Conservation (phyloP, 2,797 vertebrate genomes). For the Phrynocephalus forsythii region DNA sequence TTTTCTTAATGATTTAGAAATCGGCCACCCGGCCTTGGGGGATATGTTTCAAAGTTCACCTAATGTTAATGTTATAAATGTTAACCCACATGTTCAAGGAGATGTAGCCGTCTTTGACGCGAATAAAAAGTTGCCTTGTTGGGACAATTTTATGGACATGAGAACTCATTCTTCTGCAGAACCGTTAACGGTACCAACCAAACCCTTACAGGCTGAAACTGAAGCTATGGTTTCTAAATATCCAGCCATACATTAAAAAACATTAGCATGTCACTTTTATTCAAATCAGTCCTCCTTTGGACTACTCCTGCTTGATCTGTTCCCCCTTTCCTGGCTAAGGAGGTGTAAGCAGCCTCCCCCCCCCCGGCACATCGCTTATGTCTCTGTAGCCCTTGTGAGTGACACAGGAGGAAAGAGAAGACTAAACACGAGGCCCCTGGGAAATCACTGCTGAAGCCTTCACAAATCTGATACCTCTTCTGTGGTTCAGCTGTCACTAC, state of each 20-base stretch:
- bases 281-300: background rate
- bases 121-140: too few species aligned
- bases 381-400: slow-evolving; percentile 33
- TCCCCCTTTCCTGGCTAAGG: background rate
- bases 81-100: too few species aligned
- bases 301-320: background rate
- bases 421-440: slow-evolving; percentile 46
- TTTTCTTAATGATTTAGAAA: too few species aligned
- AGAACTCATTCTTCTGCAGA: too few species aligned
- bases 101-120: too few species aligned
- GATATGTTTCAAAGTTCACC: too few species aligned
- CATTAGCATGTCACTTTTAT: background rate
- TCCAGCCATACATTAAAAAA: background rate
- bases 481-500: background rate
- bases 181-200: too few species aligned
- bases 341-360: background rate
- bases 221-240: background rate
- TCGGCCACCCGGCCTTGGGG: too few species aligned
- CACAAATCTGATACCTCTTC: slow-evolving; percentile 51
- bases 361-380: background rate
- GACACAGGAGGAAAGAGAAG: slow-evolving; percentile 18
- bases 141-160: too few species aligned
- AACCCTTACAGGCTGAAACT: too few species aligned
- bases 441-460: slow-evolving; percentile 50
- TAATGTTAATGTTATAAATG: too few species aligned